Evolutionary conservation across 2,888 invertebrate species (phyloP).

Genomic region (Dichetophora obliterata): DNA sequence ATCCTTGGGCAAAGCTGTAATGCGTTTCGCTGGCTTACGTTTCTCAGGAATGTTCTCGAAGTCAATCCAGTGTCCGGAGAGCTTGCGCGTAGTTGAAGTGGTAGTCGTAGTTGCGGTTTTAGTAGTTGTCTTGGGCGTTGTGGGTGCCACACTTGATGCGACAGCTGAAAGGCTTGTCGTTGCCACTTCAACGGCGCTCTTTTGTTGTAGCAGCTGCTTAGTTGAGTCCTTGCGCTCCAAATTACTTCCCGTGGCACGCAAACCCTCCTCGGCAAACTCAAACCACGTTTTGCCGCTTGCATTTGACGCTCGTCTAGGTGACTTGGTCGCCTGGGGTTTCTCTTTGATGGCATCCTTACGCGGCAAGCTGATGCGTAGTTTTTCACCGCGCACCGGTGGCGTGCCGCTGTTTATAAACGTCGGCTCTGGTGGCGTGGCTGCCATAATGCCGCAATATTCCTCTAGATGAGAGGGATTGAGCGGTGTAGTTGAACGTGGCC

Average conservation of each 20-base stretch:
- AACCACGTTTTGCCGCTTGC: slow-evolving; percentile 73
- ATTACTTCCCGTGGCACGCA: slow-evolving; percentile 65
- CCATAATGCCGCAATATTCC: slow-evolving; percentile 75
- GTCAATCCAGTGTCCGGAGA: slow-evolving; percentile 82
- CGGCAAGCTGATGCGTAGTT: slow-evolving; percentile 79
- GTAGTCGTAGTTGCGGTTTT: slow-evolving; percentile 21
- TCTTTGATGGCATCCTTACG: slow-evolving; percentile 72
- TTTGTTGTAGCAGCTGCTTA: slow-evolving; percentile 57
- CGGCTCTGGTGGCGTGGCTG: slow-evolving; percentile 56
- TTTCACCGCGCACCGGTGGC: slow-evolving; percentile 71
- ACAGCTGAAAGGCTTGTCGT: background rate
- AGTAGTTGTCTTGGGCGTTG: slow-evolving; percentile 34
- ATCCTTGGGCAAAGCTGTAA: slow-evolving; percentile 81
- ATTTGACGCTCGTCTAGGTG: slow-evolving; percentile 71
- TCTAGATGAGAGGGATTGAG: slow-evolving; percentile 79
- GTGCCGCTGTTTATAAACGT: slow-evolving; percentile 47
- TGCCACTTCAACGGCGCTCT: background rate
- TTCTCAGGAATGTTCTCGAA: slow-evolving; percentile 89
- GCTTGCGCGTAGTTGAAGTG: slow-evolving; percentile 53
- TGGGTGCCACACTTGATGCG: background rate
- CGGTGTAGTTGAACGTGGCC: slow-evolving; percentile 82
- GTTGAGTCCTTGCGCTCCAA: slow-evolving; percentile 64
- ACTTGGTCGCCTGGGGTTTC: slow-evolving; percentile 67
- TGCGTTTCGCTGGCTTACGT: slow-evolving; percentile 84
- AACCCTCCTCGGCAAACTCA: slow-evolving; percentile 77